Conservation (phyloP, 92 coral and sea anemone species). For the Zoanthus gigantus region DNA sequence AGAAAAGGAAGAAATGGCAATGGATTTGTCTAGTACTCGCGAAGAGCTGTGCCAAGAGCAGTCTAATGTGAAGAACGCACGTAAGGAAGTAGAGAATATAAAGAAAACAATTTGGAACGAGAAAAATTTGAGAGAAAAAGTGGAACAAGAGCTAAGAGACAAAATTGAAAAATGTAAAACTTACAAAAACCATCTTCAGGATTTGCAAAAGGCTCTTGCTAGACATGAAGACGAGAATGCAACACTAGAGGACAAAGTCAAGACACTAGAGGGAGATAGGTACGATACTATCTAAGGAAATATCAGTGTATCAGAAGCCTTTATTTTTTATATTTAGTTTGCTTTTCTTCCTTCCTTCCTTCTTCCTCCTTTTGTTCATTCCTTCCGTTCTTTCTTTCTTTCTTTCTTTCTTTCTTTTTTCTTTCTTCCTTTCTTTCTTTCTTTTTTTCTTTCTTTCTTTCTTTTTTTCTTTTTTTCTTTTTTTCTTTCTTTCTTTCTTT, state of each 20-base stretch:
- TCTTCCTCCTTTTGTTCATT: too few relatives aligned
- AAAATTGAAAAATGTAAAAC: conserved; percentile 72
- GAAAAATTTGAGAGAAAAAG: conserved; percentile 72
- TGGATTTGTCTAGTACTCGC: conserved; percentile 74
- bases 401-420: too few relatives aligned
- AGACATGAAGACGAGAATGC: conserved; percentile 80
- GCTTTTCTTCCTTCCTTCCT: too few relatives aligned
- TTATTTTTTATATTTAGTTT: too few relatives aligned
- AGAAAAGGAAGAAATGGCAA: conserved; percentile 82
- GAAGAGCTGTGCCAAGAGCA: conserved; percentile 83
- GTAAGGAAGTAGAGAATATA: conserved; percentile 77
- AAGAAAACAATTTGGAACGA: conserved; percentile 86
- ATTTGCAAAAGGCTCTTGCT: conserved; percentile 72
- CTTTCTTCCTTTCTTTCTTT: too few relatives aligned
- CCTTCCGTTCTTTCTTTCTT: too few relatives aligned
- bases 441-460: too few relatives aligned
- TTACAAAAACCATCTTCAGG: conserved; percentile 74
- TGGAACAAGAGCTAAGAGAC: conserved; percentile 82
- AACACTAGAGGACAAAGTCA: conserved; percentile 75
- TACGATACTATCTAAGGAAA: background rate
- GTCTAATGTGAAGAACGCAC: conserved; percentile 78
- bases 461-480: too few relatives aligned
- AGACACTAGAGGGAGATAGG: conserved; percentile 70
- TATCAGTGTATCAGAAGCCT: background rate
- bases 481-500: too few relatives aligned